Conservation (phyloP, 2,888 invertebrate species). For the Cecidostiba fungosa region DNA sequence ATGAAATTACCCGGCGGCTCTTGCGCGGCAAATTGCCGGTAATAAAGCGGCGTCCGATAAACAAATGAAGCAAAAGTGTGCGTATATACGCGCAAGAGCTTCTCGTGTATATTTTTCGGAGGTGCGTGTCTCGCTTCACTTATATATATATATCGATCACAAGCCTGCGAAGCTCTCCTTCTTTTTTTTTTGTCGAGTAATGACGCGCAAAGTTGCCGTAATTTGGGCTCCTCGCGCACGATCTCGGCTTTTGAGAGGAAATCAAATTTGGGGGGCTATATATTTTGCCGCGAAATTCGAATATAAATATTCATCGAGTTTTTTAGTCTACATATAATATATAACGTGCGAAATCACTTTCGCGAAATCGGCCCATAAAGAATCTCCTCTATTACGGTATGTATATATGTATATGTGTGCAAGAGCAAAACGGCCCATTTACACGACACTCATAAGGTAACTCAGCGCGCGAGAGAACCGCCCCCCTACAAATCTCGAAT, state of each 20-base stretch:
- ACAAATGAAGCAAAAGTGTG: conserved; percentile 75
- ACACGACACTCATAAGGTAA: conserved; percentile 55
- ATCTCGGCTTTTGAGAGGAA: no score
- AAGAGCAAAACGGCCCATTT: conserved; percentile 39
- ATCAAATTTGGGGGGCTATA: no score
- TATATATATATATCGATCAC: no score
- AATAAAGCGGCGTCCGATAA: conserved; percentile 77
- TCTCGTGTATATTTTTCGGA: neutral
- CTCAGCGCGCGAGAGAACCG: conserved; percentile 32
- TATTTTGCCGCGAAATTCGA: no score
- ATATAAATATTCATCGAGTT: neutral
- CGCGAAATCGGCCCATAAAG: neutral
- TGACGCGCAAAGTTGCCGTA: neutral
- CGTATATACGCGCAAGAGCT: no score
- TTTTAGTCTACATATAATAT: neutral
- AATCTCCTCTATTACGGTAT: neutral
- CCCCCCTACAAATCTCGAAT: conserved; percentile 58
- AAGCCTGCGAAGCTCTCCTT: neutral
- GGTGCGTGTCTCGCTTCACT: conserved; percentile 44
- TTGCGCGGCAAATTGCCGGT: conserved; percentile 77
- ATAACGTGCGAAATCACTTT: conserved; percentile 8
- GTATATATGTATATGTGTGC: neutral
- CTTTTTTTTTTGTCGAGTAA: neutral
- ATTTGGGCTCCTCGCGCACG: neutral
- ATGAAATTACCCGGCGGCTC: conserved; percentile 77